Percentiles rank a stretch among this genome's conserved stretches.
Evolutionary conservation across 2,113 vertebrate species (phyloP).

Genomic region (Hyperopisus bebe): DNA sequence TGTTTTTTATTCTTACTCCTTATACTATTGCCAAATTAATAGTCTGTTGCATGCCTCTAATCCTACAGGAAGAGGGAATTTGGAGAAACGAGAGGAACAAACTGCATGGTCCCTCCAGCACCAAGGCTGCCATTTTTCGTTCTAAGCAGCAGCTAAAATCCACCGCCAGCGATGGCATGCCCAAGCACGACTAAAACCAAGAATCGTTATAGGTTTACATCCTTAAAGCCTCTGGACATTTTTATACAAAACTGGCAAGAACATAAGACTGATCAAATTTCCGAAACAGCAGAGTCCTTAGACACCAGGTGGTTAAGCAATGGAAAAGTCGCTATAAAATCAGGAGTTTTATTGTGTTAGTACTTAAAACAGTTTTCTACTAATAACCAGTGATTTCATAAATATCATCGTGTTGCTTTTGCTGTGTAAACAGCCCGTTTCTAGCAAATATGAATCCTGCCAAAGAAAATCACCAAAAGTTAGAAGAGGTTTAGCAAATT

Average conservation of each 20-base stretch:
- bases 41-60: background rate
- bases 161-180: background rate
- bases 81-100: background rate
- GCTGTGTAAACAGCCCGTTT: background rate
- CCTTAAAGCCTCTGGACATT: background rate
- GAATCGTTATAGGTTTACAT: background rate
- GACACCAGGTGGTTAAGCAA: background rate
- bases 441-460: background rate
- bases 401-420: background rate
- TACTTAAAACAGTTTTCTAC: background rate
- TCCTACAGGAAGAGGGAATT: background rate
- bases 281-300: background rate
- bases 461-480: background rate
- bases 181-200: background rate
- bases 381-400: background rate
- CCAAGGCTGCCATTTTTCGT: background rate
- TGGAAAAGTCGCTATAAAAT: background rate
- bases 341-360: background rate
- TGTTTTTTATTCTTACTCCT: background rate
- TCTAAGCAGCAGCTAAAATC: background rate
- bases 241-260: background rate
- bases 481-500: background rate
- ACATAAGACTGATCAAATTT: background rate
- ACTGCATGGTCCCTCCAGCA: background rate
- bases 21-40: background rate